Conservation (phyloP, 2,113 vertebrate species). For the Callithrix jacchus region DNA sequence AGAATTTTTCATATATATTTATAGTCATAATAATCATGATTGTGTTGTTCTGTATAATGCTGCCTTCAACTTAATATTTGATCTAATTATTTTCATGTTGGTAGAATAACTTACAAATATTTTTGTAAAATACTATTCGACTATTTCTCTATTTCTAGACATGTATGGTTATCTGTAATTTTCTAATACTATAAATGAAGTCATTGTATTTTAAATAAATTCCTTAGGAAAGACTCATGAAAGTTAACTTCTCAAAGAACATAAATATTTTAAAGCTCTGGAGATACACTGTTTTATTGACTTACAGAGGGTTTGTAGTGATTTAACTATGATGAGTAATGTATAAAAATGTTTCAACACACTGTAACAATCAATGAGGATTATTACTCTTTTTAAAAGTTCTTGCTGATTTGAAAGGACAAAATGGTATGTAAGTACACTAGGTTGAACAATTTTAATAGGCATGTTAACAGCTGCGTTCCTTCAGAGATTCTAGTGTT, state of each 20-base stretch:
- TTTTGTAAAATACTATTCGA: neutral
- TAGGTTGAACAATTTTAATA: neutral
- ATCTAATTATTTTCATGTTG: neutral
- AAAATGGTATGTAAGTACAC: neutral
- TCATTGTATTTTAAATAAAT: neutral
- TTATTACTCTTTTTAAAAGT: neutral
- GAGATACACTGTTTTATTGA: neutral
- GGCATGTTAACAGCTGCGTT: neutral
- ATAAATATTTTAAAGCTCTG: neutral
- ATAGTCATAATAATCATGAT: neutral
- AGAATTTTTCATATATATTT: neutral
- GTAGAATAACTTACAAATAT: neutral
- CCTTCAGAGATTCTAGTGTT: neutral
- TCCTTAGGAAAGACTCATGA: neutral
- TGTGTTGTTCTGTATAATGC: neutral
- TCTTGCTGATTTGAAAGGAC: neutral
- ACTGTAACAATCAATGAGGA: neutral
- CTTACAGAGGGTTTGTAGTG: neutral
- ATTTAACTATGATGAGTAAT: neutral
- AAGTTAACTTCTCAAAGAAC: neutral
- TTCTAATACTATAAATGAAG: neutral
- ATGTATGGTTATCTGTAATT: neutral
- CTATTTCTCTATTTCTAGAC: neutral
- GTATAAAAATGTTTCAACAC: neutral
- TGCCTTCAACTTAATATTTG: neutral